Conservation (phyloP, 2,888 invertebrate genomes). For the Danaus chrysippus region DNA sequence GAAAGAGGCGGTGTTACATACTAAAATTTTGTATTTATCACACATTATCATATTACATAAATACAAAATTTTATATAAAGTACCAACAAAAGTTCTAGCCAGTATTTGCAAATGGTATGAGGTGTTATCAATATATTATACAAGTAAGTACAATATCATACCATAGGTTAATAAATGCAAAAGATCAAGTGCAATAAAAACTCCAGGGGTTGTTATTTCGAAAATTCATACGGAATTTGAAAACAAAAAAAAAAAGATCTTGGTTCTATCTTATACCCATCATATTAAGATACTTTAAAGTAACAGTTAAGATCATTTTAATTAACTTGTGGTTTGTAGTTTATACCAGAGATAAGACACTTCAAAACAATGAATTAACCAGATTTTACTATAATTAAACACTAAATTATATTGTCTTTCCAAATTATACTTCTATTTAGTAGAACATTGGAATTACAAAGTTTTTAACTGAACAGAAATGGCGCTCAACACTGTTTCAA, state of each 20-base stretch:
- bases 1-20: constrained; percentile 70
- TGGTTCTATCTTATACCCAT: constrained; percentile 48
- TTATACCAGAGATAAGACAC: constrained; percentile 74
- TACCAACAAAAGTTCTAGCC: constrained; percentile 78
- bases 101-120: constrained; percentile 75
- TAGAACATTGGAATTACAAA: constrained; percentile 64
- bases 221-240: constrained; percentile 61
- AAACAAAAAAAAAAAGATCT: constrained; percentile 53
- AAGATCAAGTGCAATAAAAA: constrained; percentile 78
- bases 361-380: constrained; percentile 76
- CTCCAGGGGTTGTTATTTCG: constrained; percentile 59
- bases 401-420: constrained; percentile 80
- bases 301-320: constrained; percentile 61
- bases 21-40: constrained; percentile 80
- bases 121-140: constrained; percentile 76
- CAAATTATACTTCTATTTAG: constrained; percentile 64
- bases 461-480: constrained; percentile 51
- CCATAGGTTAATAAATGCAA: constrained; percentile 80
- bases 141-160: constrained; percentile 80
- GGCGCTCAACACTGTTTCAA: constrained; percentile 57
- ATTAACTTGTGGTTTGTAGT: constrained; percentile 65
- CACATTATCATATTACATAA: constrained; percentile 78
- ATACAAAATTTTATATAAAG: constrained; percentile 78
- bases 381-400: constrained; percentile 76
- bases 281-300: constrained; percentile 45